Evolutionary conservation across 2,888 invertebrate species (phyloP), one percentile per base, ranked within the genome.

Genomic region (Callimorpha dominula): DNA sequence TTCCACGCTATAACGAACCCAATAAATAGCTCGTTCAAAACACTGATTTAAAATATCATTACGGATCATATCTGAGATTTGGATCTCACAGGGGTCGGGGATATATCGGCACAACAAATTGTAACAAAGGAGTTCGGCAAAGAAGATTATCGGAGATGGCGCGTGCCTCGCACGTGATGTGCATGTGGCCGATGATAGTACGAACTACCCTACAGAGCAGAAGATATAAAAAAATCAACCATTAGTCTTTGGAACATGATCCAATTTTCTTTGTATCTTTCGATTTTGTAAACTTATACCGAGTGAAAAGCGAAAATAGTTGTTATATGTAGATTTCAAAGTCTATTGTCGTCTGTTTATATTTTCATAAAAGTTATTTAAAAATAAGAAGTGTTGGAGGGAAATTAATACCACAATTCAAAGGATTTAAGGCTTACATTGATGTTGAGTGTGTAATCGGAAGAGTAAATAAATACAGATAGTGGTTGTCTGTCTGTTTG

Each of bases 371-470:
- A 90, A 87, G 88, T 93, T 90, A 88, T 82, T 91, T 90, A 90
- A 92, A 93, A 93, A 85, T 92, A 93, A 94, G 94, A 94, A 94
- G 95, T 94, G 95, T 95, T 89, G 90, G 94, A 95, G 94, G 89
- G 94, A 95, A 95, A 95, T 94, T 92, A 95, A 95, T 95, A 95
- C 95, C 95, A 91, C 95, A 95, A 95, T 94, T 94, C 92, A 88
- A 89, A 89, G 94, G 95, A 95, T 95, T 95, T 94, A 94, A 91
- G 88, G 94, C 93, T 95, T 94, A 95, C 86, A 93, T 92, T 93
- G 88, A 90, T 90, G 92, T 93, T 90, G 94, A 94, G 93, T 92
- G 92, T 87, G 91, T 93, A 93, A 93, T 94, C 90, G 90, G 90
- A 90, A 91, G 87, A 89, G 90, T 89, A 95, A 95, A 95, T 95